A percentile compares a stretch with the other conserved stretches of the same genome.
Evolutionary conservation across 1,140 invertebrate genomes (phyloP).

Genomic region (Listronotus bonariensis): DNA sequence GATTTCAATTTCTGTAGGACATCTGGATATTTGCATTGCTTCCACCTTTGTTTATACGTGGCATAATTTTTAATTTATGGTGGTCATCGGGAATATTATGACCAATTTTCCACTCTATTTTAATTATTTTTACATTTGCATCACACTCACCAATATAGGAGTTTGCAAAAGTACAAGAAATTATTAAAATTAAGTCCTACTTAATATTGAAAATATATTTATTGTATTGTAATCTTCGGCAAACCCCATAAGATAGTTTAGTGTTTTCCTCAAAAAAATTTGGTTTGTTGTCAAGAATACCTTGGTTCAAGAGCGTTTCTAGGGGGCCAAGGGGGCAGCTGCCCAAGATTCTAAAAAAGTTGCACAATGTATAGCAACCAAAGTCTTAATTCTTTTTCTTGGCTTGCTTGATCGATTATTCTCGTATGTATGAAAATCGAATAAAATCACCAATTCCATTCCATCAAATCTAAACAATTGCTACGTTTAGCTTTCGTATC

Average conservation of each 20-base stretch:
- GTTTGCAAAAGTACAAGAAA: conserved; percentile 3
- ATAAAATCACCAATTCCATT: no score
- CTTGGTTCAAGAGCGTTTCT: no score
- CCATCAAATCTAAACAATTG: no score
- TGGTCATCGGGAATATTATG: conserved; percentile 21
- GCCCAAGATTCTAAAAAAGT: no score
- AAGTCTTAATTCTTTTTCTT: no score
- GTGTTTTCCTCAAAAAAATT: no score
- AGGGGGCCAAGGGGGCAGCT: no score
- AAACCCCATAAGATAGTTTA: conserved; percentile 34
- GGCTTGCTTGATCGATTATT: no score
- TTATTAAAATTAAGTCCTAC: conserved; percentile 33
- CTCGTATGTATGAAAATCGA: no score
- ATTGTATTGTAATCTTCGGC: conserved; percentile 33
- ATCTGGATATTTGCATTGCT: conserved; percentile 26
- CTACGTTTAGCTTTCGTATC: no score
- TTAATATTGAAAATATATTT: conserved; percentile 32
- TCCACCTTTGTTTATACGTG: conserved; percentile 9
- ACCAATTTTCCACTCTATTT: conserved; percentile 33
- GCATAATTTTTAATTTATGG: conserved; percentile 9
- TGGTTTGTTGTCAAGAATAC: no score
- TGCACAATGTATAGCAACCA: no score
- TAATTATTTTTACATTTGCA: conserved; percentile 5
- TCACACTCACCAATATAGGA: conserved; percentile 3
- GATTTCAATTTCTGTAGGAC: conserved; percentile 30